phyloP scores from a whole-genome alignment of 23 tunicate genomes.

The Halocynthia aurantium region DNA sequence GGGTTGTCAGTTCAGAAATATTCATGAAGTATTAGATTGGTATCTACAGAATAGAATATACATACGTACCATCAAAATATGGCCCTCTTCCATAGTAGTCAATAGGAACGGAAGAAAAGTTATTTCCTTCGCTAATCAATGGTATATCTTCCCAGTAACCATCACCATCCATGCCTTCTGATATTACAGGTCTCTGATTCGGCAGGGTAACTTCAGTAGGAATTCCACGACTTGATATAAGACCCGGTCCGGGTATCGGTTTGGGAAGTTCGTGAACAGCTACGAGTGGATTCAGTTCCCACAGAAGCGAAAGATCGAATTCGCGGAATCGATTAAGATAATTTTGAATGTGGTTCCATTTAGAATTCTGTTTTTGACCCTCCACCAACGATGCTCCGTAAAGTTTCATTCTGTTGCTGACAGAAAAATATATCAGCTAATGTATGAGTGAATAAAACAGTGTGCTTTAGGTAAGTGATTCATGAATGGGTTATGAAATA shows the following conservation, averaged over 20 bases:
- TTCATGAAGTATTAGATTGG: too few species aligned
- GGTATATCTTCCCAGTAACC: constrained; percentile 3
- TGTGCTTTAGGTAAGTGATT: not conserved
- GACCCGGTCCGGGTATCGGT: too few species aligned
- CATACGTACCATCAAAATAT: too few species aligned
- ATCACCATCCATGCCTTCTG: constrained; percentile 26
- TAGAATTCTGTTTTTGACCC: constrained; percentile 6
- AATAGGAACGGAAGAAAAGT: not conserved
- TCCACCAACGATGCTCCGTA: not conserved
- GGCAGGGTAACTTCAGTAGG: too few species aligned
- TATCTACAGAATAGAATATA: too few species aligned
- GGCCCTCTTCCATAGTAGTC: too few species aligned
- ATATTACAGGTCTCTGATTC: too few species aligned
- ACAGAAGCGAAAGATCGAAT: constrained; percentile 5
- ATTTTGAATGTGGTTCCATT: not conserved
- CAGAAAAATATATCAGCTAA: not conserved
- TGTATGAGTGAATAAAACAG: not conserved
- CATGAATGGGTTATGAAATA: not conserved
- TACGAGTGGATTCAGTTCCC: constrained; percentile 20
- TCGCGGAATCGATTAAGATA: constrained; percentile 1
- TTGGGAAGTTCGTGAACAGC: not conserved
- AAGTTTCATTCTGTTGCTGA: too few species aligned
- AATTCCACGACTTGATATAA: too few species aligned
- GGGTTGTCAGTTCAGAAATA: too few species aligned
- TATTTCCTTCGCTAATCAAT: not conserved